phyloP scores from a whole-genome alignment of 2,888 invertebrate genomes.

The Orchestes rusci region DNA sequence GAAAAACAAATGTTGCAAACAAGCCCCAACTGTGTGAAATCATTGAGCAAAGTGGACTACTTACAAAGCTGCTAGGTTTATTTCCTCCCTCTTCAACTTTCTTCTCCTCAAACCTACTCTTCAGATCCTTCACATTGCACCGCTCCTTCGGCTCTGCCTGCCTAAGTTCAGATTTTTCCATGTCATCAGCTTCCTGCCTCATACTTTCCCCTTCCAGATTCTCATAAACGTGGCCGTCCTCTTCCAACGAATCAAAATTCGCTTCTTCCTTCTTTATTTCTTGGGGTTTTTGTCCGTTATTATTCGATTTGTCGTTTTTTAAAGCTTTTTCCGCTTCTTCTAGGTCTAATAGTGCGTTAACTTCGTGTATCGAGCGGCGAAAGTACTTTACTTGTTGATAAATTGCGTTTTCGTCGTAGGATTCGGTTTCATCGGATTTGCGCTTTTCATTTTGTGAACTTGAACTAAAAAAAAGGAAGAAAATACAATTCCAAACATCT shows the following conservation, averaged over 20 bases:
- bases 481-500: too few relatives aligned
- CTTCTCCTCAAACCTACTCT: constrained; percentile 35
- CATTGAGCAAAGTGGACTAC: background rate
- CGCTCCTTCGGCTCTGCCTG: constrained; percentile 28
- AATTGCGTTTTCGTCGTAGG: constrained; percentile 45
- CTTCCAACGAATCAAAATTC: constrained; percentile 36
- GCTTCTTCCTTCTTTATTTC: constrained; percentile 25
- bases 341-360: constrained; percentile 52
- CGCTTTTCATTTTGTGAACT: constrained; percentile 36
- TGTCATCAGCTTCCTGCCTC: constrained; percentile 13
- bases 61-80: background rate
- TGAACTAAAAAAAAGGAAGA: constrained; percentile 4
- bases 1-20: too few relatives aligned
- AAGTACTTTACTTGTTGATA: constrained; percentile 75
- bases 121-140: constrained; percentile 33
- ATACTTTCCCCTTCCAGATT: constrained; percentile 33
- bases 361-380: constrained; percentile 64
- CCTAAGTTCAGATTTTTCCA: constrained; percentile 24
- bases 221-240: constrained; percentile 37
- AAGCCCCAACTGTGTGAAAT: too few relatives aligned
- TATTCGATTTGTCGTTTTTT: background rate
- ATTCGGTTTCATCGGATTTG: constrained; percentile 39
- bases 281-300: constrained; percentile 3
- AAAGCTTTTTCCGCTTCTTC: constrained; percentile 25
- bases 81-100: too few relatives aligned